Percentiles rank a stretch among this genome's conserved stretches.
Conservation (phyloP, 2,113 vertebrate genomes). For the Alethe castanea region DNA sequence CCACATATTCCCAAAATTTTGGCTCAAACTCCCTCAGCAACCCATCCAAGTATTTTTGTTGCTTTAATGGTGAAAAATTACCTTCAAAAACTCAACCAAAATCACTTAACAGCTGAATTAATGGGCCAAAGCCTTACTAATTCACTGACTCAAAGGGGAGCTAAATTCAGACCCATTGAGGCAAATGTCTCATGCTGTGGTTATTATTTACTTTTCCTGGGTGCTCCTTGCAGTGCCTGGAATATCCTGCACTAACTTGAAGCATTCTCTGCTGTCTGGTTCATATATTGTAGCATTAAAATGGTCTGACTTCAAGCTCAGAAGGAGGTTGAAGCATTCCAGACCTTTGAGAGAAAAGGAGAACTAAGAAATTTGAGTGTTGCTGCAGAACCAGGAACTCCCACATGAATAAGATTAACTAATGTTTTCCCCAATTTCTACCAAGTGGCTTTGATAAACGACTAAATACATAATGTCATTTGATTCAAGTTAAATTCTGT, state of each 20-base stretch:
- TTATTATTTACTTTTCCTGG: neutral
- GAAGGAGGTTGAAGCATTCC: neutral
- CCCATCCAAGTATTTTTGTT: neutral
- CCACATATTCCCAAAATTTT: neutral
- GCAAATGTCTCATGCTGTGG: neutral
- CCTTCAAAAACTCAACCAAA: neutral
- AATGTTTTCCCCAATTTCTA: conserved; percentile 8
- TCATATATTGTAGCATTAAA: neutral
- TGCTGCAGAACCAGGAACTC: neutral
- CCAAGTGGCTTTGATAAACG: conserved; percentile 22
- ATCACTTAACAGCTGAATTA: neutral
- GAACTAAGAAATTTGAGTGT: neutral
- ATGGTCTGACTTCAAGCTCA: neutral
- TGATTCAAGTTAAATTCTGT: conserved; percentile 65
- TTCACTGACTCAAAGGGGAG: neutral
- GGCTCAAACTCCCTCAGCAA: neutral
- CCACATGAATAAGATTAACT: neutral
- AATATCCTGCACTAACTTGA: neutral
- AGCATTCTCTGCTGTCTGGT: neutral
- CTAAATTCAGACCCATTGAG: neutral
- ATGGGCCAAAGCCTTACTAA: neutral
- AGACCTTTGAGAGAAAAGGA: neutral
- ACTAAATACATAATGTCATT: conserved; percentile 42
- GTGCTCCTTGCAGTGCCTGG: neutral
- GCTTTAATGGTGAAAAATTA: neutral